Base-by-base conservation (phyloP, 2,888 invertebrate genomes). In the Halictus quadricinctus region DNA sequence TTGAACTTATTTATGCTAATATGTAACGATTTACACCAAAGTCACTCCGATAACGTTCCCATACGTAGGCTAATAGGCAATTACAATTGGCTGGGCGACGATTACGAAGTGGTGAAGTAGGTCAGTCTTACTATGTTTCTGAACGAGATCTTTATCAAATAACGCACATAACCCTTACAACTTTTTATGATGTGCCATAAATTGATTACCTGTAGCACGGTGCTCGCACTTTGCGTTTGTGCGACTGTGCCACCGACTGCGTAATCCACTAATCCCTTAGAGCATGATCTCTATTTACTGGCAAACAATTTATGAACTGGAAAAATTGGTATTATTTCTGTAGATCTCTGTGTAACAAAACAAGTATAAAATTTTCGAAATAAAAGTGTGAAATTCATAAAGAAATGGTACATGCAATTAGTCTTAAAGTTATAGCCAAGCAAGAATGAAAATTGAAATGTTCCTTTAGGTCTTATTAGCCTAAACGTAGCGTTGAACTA, bases 1-100 rank as follows among this genome's bases (percentile, higher is more conserved):
- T 92, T 92, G 92, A 92, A 92, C 92, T 92, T 89, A 89, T 88
- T 92, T 90, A 92, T 90, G 90, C 86, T 92, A 92, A 92, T 92
- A 89, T 84, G 76, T 91, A 90, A 89, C 88, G 85, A 89, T 90
- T 92, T 91, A 91, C 88, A 86, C 85, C 72, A 72, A 83, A 84
- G 86, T 86, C 85, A 87, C 87, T 79, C 84, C 85, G 90, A 90
- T 91, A 92, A 89, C 85, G 83, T 86, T 88, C 82, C 82, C 83
- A 88, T 89, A 84, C 88, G 86, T 88, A 73, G 75, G 36, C 74
- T 84, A 87, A 91, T 84, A 86, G 76, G 83, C 72, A 87, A 90
- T 91, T 89, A 87, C 79, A 84, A 90, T 89, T 88, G 84, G 82
- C 80, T 81, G 64, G 81, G 85, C 82, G 74, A 73, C 76, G 84